A percentile compares a stretch with the other conserved stretches of the same genome.
phyloP scores from a whole-genome alignment of 1,140 invertebrate genomes.

The Trichonephila clavata region DNA sequence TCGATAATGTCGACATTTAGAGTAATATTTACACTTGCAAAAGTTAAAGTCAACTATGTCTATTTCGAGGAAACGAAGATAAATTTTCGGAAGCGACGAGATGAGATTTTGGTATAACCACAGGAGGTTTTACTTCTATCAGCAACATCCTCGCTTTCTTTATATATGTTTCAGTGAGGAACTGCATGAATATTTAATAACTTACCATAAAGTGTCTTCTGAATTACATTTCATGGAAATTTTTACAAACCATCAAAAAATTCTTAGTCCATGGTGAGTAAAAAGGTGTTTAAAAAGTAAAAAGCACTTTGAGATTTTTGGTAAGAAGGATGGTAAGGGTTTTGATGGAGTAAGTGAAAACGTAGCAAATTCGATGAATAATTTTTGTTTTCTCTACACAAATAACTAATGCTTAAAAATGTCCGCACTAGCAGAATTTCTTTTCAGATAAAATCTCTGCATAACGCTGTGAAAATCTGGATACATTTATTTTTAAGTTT shows the following conservation, averaged over 20 bases:
- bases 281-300: not conserved
- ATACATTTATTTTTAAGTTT: too few species aligned
- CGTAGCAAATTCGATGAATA: not conserved
- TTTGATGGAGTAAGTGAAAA: not conserved
- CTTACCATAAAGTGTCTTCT: not conserved
- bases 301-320: not conserved
- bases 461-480: too few species aligned
- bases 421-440: too few species aligned
- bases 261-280: not conserved
- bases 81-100: slow-evolving; percentile 18
- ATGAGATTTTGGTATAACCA: not conserved
- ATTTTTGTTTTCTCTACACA: not conserved
- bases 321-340: not conserved
- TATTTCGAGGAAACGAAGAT: slow-evolving; percentile 16
- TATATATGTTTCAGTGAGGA: not conserved
- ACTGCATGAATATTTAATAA: not conserved
- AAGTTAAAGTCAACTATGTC: slow-evolving; percentile 2
- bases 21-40: slow-evolving; percentile 49
- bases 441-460: too few species aligned
- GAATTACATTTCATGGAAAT: not conserved
- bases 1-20: slow-evolving; percentile 20
- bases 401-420: not conserved
- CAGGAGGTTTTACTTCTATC: not conserved
- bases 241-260: not conserved
- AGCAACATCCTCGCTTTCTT: not conserved